Conservation (phyloP, 2,113 vertebrate genomes). For the Trogon melanurus region DNA sequence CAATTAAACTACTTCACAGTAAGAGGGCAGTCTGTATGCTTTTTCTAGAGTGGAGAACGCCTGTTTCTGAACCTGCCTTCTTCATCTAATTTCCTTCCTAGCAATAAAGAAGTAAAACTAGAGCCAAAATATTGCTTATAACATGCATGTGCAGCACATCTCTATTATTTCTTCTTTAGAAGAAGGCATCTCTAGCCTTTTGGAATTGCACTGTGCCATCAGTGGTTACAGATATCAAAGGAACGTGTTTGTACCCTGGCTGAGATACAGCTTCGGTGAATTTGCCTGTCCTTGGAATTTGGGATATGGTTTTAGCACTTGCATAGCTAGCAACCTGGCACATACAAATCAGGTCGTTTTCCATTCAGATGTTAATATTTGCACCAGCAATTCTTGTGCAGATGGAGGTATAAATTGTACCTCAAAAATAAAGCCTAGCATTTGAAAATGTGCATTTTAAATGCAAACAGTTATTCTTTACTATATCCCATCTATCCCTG, state of each 20-base stretch:
- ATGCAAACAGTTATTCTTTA: not conserved
- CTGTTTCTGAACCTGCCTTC: not conserved
- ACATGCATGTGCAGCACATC: not conserved
- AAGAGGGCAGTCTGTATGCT: not conserved
- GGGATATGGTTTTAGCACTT: slow-evolving; percentile 6
- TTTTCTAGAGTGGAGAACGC: not conserved
- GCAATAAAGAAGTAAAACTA: not conserved
- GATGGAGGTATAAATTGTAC: slow-evolving; percentile 42
- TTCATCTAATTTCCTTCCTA: not conserved
- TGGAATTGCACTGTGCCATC: not conserved
- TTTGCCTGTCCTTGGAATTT: not conserved
- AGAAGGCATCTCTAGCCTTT: not conserved
- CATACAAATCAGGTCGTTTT: slow-evolving; percentile 10
- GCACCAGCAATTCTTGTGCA: slow-evolving; percentile 40
- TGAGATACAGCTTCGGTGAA: not conserved
- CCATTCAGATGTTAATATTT: slow-evolving; percentile 56
- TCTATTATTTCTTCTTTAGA: not conserved
- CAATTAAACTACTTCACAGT: not conserved
- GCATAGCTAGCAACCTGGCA: not conserved
- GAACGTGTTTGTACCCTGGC: not conserved
- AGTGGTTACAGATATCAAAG: not conserved
- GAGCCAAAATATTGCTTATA: not conserved
- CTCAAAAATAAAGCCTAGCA: slow-evolving; percentile 13
- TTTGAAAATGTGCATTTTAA: slow-evolving; percentile 15
- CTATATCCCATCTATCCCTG: not conserved